Conservation (phyloP, 2,113 vertebrate genomes). For the Zosterops hypoxanthus region DNA sequence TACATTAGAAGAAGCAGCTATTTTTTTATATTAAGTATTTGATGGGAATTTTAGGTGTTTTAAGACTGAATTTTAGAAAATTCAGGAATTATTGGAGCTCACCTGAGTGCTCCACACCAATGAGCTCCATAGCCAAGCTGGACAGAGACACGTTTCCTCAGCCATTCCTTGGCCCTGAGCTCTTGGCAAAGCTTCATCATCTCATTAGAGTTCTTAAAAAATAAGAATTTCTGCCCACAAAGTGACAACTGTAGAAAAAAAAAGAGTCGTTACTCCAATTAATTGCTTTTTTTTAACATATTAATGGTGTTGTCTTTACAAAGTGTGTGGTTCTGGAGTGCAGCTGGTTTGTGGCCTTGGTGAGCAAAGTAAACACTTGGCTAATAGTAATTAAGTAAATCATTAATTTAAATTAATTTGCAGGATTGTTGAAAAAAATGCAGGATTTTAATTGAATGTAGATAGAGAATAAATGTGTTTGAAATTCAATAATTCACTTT, state of each 20-base stretch:
- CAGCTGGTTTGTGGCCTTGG: background rate
- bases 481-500: background rate
- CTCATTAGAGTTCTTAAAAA: background rate
- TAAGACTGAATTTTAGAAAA: background rate
- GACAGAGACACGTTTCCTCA: background rate
- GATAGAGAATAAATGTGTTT: background rate
- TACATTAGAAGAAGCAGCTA: accelerated
- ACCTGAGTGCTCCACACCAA: accelerated
- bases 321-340: background rate
- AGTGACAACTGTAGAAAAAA: background rate
- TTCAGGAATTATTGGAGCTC: background rate
- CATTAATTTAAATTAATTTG: background rate
- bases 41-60: background rate
- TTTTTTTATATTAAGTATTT: background rate
- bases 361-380: background rate
- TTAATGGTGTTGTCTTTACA: background rate
- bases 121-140: background rate
- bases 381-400: background rate
- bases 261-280: background rate
- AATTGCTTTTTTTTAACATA: background rate
- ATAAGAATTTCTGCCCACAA: background rate
- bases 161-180: background rate
- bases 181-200: background rate
- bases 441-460: background rate
- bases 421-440: background rate